Conservation (phyloP, 2,888 invertebrate genomes). For the Siphonodentalium dalli region DNA sequence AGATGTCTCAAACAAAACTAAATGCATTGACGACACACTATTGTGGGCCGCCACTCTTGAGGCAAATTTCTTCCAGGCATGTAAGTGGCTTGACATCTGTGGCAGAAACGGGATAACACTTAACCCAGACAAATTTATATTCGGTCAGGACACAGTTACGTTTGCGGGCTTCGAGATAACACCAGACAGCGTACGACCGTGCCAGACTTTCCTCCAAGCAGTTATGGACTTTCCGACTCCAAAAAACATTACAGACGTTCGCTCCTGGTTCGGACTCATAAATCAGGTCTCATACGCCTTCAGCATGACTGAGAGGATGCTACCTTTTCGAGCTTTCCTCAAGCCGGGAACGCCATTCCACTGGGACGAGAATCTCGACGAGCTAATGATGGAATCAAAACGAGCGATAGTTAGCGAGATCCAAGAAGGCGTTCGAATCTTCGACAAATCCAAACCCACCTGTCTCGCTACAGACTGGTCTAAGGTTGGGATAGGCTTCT, state of each 20-base stretch:
- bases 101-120: constrained; percentile 1
- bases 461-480: constrained; percentile 33
- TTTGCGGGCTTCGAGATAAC: background rate
- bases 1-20: constrained; percentile 20
- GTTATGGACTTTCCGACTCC: background rate
- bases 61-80: constrained; percentile 22
- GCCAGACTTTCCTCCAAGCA: constrained; percentile 6
- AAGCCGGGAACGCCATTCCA: constrained; percentile 18
- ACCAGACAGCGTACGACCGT: constrained; percentile 8
- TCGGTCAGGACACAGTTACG: constrained; percentile 1
- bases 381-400: constrained; percentile 22
- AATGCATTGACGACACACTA: constrained; percentile 22
- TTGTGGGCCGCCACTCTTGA: constrained; percentile 19
- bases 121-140: background rate
- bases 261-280: constrained; percentile 33
- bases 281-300: constrained; percentile 1
- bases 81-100: constrained; percentile 17
- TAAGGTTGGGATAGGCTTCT: constrained; percentile 32
- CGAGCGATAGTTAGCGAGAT: constrained; percentile 26
- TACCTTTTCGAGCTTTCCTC: constrained; percentile 25
- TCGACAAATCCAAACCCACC: constrained; percentile 23
- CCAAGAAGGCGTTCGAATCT: constrained; percentile 28
- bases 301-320: constrained; percentile 21
- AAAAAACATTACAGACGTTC: background rate
- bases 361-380: constrained; percentile 23